A percentile compares a stretch with the other conserved stretches of the same genome.
phyloP scores from a whole-genome alignment of 2,797 vertebrate genomes.

The Macroramphosus scolopax region DNA sequence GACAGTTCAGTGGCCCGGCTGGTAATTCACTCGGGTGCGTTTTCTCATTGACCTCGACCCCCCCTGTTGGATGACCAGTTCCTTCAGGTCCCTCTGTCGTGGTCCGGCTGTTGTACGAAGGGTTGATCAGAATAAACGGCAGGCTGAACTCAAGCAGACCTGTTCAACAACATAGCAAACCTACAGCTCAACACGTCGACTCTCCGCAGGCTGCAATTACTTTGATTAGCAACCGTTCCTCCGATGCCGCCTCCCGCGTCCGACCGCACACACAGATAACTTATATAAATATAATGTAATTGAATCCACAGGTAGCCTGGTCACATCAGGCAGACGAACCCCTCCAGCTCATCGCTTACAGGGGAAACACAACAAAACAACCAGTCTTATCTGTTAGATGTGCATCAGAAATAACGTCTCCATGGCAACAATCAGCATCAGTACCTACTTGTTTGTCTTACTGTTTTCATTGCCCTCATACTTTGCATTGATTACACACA shows the following conservation, averaged over 20 bases:
- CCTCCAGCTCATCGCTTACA: too few relatives aligned
- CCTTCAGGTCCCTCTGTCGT: conserved; percentile 24
- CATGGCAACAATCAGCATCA: too few relatives aligned
- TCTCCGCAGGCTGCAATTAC: conserved; percentile 37
- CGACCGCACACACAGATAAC: too few relatives aligned
- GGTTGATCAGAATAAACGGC: conserved; percentile 32
- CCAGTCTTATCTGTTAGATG: too few relatives aligned
- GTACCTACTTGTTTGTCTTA: too few relatives aligned
- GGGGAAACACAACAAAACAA: too few relatives aligned
- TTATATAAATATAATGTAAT: too few relatives aligned
- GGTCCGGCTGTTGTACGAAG: conserved; percentile 11
- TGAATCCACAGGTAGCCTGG: too few relatives aligned
- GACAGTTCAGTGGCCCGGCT: conserved; percentile 11
- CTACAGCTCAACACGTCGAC: conserved; percentile 11
- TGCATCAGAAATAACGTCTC: too few relatives aligned
- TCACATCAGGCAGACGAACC: too few relatives aligned
- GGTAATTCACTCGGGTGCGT: conserved; percentile 32
- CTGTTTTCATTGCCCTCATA: too few relatives aligned
- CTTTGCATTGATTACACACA: too few relatives aligned
- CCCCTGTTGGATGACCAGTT: conserved; percentile 15
- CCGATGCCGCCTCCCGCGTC: neutral
- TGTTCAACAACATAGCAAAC: conserved; percentile 40
- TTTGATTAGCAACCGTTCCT: conserved; percentile 33
- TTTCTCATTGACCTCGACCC: conserved; percentile 36
- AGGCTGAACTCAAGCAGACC: conserved; percentile 26